Conservation (phyloP, 2,888 invertebrate genomes). For the Parnassius mnemosyne region DNA sequence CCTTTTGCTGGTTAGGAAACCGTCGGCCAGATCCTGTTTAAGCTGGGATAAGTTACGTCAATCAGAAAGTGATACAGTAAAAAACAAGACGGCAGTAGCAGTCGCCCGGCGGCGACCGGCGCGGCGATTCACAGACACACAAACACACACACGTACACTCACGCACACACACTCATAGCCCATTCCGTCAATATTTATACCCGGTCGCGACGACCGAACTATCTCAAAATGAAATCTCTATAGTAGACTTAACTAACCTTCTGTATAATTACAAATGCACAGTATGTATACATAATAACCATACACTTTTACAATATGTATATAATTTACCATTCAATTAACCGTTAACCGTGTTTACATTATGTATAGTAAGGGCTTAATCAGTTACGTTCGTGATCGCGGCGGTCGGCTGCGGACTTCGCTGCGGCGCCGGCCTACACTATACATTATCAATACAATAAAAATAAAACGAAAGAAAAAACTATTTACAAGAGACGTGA, state of each 20-base stretch:
- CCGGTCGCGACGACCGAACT: slow-evolving; percentile 45
- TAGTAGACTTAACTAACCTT: slow-evolving; percentile 67
- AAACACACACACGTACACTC: slow-evolving; percentile 15
- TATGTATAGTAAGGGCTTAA: slow-evolving; percentile 39
- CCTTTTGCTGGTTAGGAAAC: neutral
- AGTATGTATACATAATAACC: slow-evolving; percentile 67
- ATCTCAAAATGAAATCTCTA: slow-evolving; percentile 65
- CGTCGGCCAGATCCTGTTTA: neutral
- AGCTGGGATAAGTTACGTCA: neutral
- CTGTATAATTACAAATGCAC: slow-evolving; percentile 79
- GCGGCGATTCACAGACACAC: slow-evolving; percentile 27
- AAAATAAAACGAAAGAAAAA: slow-evolving; percentile 27
- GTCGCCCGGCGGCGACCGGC: slow-evolving; percentile 22
- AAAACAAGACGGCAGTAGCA: neutral
- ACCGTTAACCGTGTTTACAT: slow-evolving; percentile 48
- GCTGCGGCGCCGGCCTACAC: slow-evolving; percentile 88
- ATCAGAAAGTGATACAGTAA: neutral
- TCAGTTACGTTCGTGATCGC: slow-evolving; percentile 44
- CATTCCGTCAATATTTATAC: slow-evolving; percentile 39
- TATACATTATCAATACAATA: neutral
- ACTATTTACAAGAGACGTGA: slow-evolving; percentile 41
- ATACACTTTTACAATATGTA: slow-evolving; percentile 73
- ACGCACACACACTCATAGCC: slow-evolving; percentile 29
- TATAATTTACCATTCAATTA: slow-evolving; percentile 50
- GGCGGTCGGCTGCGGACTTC: slow-evolving; percentile 64